These are phyloP conservation scores for Hirtodrosophila cameraria DNA, from an alignment of 2,888 invertebrate species.

Conservation along the genomic window DNA sequence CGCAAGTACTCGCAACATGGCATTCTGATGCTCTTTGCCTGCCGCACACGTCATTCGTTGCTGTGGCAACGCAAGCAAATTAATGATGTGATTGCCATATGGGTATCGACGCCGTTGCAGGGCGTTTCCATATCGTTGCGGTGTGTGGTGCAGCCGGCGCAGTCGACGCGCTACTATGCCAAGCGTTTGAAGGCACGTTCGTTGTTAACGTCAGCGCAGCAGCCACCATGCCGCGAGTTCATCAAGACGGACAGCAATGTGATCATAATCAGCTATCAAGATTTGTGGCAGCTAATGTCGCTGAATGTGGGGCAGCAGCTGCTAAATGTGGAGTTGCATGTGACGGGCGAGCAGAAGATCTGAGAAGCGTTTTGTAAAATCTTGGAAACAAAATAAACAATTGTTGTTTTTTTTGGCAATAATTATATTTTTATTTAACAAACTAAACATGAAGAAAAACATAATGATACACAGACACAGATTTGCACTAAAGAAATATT, in stretches of 20 bases:
- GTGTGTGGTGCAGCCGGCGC: conserved; percentile 43
- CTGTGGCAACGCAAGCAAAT: conserved; percentile 50
- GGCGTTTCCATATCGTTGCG: conserved; percentile 45
- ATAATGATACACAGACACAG: conserved; percentile 26
- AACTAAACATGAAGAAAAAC: conserved; percentile 27
- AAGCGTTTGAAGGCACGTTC: conserved; percentile 42
- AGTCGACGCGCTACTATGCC: conserved; percentile 40
- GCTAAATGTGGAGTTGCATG: conserved; percentile 49
- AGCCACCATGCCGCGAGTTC: conserved; percentile 42
- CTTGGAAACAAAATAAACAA: conserved; percentile 31
- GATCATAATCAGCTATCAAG: conserved; percentile 50
- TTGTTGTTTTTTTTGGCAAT: conserved; percentile 41
- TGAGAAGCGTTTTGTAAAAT: conserved; percentile 7
- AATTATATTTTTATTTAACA: conserved; percentile 25
- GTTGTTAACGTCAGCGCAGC: conserved; percentile 13
- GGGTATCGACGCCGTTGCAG: conserved; percentile 54
- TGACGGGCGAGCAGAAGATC: conserved; percentile 46
- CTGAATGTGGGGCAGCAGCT: conserved; percentile 27
- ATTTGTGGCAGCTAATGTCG: conserved; percentile 32
- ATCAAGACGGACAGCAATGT: conserved; percentile 61
- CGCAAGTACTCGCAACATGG: conserved; percentile 60
- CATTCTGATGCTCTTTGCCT: conserved; percentile 56
- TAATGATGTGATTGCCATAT: conserved; percentile 52
- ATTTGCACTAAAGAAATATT: conserved; percentile 53
- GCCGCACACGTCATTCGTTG: conserved; percentile 55